These are phyloP conservation scores for Caenorhabditis drosophilae DNA, from an alignment of 2,888 invertebrate species.

Conservation along the genomic window DNA sequence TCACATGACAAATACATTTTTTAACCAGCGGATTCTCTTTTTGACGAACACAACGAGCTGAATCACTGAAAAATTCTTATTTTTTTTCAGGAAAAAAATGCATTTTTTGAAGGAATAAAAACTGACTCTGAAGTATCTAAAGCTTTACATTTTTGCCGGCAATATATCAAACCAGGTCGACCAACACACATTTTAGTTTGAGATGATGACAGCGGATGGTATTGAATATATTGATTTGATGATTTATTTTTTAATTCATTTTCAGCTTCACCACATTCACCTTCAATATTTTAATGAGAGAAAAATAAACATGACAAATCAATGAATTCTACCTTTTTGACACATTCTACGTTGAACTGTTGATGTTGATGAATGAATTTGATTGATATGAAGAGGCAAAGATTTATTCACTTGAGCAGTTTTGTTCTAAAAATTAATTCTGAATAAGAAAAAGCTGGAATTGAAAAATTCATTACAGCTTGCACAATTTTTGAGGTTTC, in stretches of 20 bases:
- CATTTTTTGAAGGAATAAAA: too few species aligned
- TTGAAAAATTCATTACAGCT: not conserved
- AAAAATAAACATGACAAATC: too few species aligned
- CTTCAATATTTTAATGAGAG: too few species aligned
- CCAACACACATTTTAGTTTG: conserved; percentile 36
- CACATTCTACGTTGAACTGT: too few species aligned
- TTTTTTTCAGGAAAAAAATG: not conserved
- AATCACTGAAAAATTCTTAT: conserved; percentile 18
- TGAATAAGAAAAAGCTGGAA: too few species aligned
- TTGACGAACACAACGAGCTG: conserved; percentile 47
- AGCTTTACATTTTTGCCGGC: conserved; percentile 37
- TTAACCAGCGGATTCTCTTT: conserved; percentile 43
- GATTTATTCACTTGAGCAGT: not conserved
- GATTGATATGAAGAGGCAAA: not conserved
- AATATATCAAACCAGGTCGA: conserved; percentile 32
- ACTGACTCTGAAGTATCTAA: conserved; percentile 32
- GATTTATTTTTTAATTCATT: too few species aligned
- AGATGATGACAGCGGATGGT: not conserved
- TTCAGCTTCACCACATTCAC: too few species aligned
- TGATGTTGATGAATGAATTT: too few species aligned
- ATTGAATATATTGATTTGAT: not conserved
- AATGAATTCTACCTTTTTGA: too few species aligned
- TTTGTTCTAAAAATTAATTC: conserved; percentile 1
- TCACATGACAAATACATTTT: conserved; percentile 49
- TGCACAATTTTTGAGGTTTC: conserved; percentile 1